These are phyloP conservation scores for Spinibarbus caldwelli DNA, from an alignment of 2,797 vertebrate species.

Conservation along the genomic window DNA sequence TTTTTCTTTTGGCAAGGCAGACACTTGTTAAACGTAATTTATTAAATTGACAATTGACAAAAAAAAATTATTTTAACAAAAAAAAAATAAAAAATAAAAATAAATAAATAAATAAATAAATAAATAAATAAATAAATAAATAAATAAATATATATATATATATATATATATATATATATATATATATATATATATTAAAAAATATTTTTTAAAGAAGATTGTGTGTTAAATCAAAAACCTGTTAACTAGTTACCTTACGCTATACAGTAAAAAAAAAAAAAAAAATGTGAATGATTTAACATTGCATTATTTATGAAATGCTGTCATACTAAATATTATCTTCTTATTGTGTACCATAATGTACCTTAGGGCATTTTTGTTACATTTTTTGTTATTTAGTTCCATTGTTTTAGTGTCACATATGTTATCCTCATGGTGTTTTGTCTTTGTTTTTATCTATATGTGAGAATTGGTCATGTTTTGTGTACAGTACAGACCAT, in stretches of 20 bases:
- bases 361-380: not conserved
- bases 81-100: too few relatives aligned
- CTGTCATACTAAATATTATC: too few relatives aligned
- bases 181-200: too few relatives aligned
- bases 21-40: not conserved
- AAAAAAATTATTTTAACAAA: too few relatives aligned
- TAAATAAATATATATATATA: too few relatives aligned
- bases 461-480: not conserved
- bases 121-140: too few relatives aligned
- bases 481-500: not conserved
- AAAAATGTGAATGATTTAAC: not conserved
- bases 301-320: not conserved
- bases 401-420: not conserved
- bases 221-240: not conserved
- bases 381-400: not conserved
- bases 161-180: too few relatives aligned
- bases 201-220: too few relatives aligned
- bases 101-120: too few relatives aligned
- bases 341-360: not conserved
- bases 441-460: not conserved
- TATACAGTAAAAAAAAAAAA: not conserved
- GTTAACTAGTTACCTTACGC: not conserved
- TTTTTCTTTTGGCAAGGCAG: not conserved
- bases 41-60: not conserved
- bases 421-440: not conserved